Evolutionary conservation across 37 sponge, comb jelly and placozoan genomes (phyloP), one percentile per base, ranked within the genome.

Genomic region (Bolinopsis microptera): DNA sequence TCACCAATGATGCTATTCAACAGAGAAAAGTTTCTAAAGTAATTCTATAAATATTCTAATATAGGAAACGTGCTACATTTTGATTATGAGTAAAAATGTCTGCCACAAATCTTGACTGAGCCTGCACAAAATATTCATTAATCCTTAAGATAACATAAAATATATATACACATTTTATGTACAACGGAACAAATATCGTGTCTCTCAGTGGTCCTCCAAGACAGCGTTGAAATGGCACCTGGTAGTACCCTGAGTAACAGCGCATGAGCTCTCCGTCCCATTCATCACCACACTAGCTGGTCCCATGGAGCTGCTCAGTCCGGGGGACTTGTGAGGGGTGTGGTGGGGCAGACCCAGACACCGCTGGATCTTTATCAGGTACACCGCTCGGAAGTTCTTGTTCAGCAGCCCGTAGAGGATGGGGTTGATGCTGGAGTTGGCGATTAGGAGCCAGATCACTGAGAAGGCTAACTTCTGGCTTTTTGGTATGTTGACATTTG

Each of bases 351-450:
- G 27, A 22, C 80, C 80, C 18, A 77, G 80, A 77, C 90, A 86
- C 1, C 61, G n/a, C 61, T 40, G 90, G 25, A 40, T 0, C 90
- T 36, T 39, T 0, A 35, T 27, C 90, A 86, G 30, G 30, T 86
- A 86, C 30, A 41, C 90, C 61, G 90, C 61, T 27, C 90, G 34
- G 48, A 86, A 86, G 90, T 86, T 86, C 90, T 86, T 39, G 90
- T 86, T 86, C 30, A 86, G 61, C n/a, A 86, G 90, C 0, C 90
- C 90, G 90, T 86, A 86, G 3, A 86, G 41, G 27, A 86, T 86
- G 90, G 90, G 90, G 90, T 86, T 86, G 61, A 86, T 86, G 1
- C 38, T 24, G 41, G 90, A 86, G 90, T 86, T 86, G 26, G 90
- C 90, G 26, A 86, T 39, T 0, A 86, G 90, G 3, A 86, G 61